Conservation (phyloP, 2,113 vertebrate genomes). For the Dasyurus viverrinus region DNA sequence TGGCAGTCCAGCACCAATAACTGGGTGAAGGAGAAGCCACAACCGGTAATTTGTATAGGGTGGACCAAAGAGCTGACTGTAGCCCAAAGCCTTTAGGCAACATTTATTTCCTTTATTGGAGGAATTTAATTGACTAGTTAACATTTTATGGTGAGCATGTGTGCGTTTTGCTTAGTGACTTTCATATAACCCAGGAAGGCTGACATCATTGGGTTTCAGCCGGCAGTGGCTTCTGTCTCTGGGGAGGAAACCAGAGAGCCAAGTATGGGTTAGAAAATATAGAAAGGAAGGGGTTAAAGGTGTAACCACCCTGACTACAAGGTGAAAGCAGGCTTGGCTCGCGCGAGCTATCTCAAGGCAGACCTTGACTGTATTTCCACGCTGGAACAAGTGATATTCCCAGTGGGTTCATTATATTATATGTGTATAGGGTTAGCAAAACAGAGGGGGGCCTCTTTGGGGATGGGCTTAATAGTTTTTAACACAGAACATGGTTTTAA, state of each 20-base stretch:
- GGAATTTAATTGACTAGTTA: constrained; percentile 65
- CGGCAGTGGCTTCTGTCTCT: constrained; percentile 40
- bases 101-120: constrained; percentile 62
- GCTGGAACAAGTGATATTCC: constrained; percentile 79
- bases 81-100: constrained; percentile 58
- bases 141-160: constrained; percentile 46
- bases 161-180: constrained; percentile 46
- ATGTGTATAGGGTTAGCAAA: constrained; percentile 80
- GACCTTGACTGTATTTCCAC: constrained; percentile 70
- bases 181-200: constrained; percentile 44
- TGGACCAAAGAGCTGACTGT: constrained; percentile 51
- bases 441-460: constrained; percentile 71
- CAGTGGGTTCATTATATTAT: constrained; percentile 79
- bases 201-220: constrained; percentile 43
- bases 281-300: constrained; percentile 77
- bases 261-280: not conserved
- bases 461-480: constrained; percentile 74
- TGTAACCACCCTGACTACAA: constrained; percentile 67
- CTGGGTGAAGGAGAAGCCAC: constrained; percentile 12
- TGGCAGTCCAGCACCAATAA: constrained; percentile 6
- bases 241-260: constrained; percentile 45
- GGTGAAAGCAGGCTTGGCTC: constrained; percentile 72
- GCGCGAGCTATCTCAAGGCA: constrained; percentile 61
- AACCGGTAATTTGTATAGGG: constrained; percentile 41
- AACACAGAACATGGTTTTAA: constrained; percentile 72